Evolutionary conservation across 2,113 vertebrate species (phyloP).

Genomic region (Oostethus manadensis): DNA sequence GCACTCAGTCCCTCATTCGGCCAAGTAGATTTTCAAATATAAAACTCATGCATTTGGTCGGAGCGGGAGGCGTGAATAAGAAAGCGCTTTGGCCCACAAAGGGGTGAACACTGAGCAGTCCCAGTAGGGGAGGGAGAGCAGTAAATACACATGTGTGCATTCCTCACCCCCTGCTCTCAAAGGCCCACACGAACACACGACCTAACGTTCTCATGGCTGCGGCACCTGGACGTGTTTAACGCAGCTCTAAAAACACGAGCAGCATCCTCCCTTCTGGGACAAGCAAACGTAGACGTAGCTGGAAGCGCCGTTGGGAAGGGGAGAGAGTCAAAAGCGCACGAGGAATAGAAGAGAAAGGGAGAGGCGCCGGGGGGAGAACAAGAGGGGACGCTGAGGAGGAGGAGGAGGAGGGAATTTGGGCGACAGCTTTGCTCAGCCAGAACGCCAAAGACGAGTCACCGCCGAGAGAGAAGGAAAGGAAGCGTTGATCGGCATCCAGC

Average conservation of each 20-base stretch:
- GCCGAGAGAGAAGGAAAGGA: slow-evolving; percentile 7
- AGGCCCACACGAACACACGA: slow-evolving; percentile 30
- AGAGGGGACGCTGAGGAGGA: slow-evolving; percentile 54
- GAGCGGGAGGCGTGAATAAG: background rate
- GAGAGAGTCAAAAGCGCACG: slow-evolving; percentile 7
- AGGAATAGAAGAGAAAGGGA: slow-evolving; percentile 18
- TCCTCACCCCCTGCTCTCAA: slow-evolving; percentile 45
- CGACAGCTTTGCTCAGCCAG: slow-evolving; percentile 47
- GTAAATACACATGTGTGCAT: slow-evolving; percentile 50
- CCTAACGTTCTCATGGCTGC: slow-evolving; percentile 14
- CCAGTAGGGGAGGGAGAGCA: slow-evolving; percentile 34
- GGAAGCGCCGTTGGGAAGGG: slow-evolving; percentile 14
- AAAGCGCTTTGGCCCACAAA: slow-evolving; percentile 41
- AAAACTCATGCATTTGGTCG: too few relatives aligned
- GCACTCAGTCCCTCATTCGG: too few relatives aligned
- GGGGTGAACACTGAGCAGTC: slow-evolving; percentile 28
- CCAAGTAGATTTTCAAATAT: too few relatives aligned
- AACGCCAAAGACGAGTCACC: slow-evolving; percentile 24
- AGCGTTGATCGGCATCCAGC: slow-evolving; percentile 9
- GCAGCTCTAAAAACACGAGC: slow-evolving; percentile 32
- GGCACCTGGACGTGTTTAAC: slow-evolving; percentile 47
- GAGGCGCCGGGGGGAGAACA: slow-evolving; percentile 31
- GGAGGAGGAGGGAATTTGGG: slow-evolving; percentile 61
- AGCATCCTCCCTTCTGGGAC: slow-evolving; percentile 17
- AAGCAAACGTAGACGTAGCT: slow-evolving; percentile 21